Percentiles rank a stretch among this genome's conserved stretches.
These are phyloP conservation scores for Eriocheir sinensis DNA, from an alignment of 1,140 invertebrate genomes.

Conservation along the genomic window DNA sequence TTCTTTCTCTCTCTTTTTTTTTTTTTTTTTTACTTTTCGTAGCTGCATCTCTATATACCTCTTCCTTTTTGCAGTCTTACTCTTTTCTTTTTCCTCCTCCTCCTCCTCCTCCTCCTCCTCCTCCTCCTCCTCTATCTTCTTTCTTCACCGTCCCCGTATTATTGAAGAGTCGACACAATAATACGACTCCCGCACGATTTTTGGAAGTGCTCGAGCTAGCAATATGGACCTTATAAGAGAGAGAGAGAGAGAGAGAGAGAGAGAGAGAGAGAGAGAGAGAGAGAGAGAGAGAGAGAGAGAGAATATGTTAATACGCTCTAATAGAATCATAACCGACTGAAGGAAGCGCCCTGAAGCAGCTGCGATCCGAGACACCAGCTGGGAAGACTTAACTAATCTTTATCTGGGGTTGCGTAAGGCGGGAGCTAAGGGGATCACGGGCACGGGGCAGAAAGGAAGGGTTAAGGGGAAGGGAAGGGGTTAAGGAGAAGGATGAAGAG, in stretches of 20 bases:
- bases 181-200: neutral
- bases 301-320: neutral
- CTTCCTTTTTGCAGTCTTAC: neutral
- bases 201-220: neutral
- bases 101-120: neutral
- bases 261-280: conserved; percentile 22
- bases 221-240: neutral
- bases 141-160: neutral
- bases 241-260: conserved; percentile 17
- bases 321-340: neutral
- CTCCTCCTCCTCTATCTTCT: neutral
- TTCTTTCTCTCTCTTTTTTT: neutral
- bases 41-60: neutral
- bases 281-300: conserved; percentile 22
- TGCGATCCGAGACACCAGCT: neutral
- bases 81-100: neutral
- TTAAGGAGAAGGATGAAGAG: too few relatives aligned
- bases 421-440: neutral
- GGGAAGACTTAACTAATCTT: neutral
- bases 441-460: neutral
- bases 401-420: neutral
- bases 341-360: neutral
- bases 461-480: neutral
- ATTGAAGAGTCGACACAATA: neutral
- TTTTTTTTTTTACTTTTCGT: neutral